A percentile compares a stretch with the other conserved stretches of the same genome.
These are phyloP conservation scores for Ceratosolen solmsi DNA, from an alignment of 1,140 invertebrate species.

Conservation along the genomic window DNA sequence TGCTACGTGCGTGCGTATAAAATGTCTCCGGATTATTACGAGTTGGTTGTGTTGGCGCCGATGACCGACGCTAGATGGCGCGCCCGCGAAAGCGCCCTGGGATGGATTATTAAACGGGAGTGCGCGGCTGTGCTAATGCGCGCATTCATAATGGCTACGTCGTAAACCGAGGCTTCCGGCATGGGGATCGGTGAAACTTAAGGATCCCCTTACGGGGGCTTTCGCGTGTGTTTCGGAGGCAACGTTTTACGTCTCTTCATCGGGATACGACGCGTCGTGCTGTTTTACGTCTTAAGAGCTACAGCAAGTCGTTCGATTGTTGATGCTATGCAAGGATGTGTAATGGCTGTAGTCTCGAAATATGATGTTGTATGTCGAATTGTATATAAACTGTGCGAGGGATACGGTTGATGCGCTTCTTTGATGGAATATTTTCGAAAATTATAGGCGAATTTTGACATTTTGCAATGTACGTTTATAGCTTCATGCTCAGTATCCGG, in stretches of 20 bases:
- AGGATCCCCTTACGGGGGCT: background rate
- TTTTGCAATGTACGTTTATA: too few species aligned
- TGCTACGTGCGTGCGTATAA: background rate
- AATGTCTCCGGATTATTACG: background rate
- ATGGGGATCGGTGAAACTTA: constrained; percentile 2
- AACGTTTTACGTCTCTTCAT: constrained; percentile 7
- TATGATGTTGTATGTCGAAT: background rate
- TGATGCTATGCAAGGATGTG: constrained; percentile 3
- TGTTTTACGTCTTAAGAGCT: background rate
- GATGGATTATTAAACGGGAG: constrained; percentile 43
- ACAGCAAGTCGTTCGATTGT: constrained; percentile 11
- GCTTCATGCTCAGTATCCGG: too few species aligned
- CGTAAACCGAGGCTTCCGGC: constrained; percentile 8
- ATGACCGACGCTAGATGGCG: constrained; percentile 11
- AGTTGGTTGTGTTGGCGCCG: background rate
- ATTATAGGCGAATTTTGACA: too few species aligned
- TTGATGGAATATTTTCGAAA: too few species aligned
- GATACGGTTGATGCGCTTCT: too few species aligned
- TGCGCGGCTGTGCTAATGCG: constrained; percentile 26
- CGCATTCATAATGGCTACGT: constrained; percentile 27
- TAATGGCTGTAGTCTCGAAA: background rate
- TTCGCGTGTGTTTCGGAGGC: too few species aligned
- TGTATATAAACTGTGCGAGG: too few species aligned
- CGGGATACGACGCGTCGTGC: background rate
- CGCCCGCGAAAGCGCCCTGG: background rate